A percentile compares a stretch with the other conserved stretches of the same genome.
Evolutionary conservation across 1,140 invertebrate genomes (phyloP).

Genomic region (Phenacoccus solenopsis): DNA sequence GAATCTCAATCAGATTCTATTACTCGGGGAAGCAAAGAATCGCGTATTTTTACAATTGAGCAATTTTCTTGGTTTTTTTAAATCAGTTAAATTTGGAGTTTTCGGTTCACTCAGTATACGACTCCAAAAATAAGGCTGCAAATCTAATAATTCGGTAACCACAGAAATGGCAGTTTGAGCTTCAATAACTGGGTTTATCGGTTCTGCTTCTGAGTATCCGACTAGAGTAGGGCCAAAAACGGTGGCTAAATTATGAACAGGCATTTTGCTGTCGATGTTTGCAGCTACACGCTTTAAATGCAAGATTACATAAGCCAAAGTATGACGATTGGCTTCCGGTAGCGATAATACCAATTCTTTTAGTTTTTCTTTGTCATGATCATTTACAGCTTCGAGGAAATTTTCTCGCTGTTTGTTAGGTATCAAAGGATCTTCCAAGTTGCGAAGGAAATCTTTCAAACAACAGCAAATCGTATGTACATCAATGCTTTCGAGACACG

Average conservation of each 20-base stretch:
- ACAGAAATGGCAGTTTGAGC: constrained; percentile 30
- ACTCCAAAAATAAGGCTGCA: background rate
- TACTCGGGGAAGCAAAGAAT: background rate
- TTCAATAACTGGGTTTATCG: constrained; percentile 23
- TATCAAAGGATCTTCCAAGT: constrained; percentile 68
- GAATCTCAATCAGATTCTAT: background rate
- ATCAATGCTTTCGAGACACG: constrained; percentile 55
- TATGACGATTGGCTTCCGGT: constrained; percentile 75
- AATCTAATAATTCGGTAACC: constrained; percentile 7
- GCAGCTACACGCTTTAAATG: constrained; percentile 71
- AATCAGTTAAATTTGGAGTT: background rate
- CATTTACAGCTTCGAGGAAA: constrained; percentile 54
- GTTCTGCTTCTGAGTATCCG: constrained; percentile 56
- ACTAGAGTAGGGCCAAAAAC: constrained; percentile 76
- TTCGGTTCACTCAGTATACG: background rate
- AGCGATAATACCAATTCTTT: constrained; percentile 56
- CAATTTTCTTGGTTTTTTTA: background rate
- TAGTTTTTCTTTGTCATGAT: constrained; percentile 40
- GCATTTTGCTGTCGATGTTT: constrained; percentile 62
- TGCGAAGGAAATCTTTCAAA: constrained; percentile 74
- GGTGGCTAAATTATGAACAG: constrained; percentile 57
- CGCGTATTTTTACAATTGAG: background rate
- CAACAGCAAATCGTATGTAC: constrained; percentile 70
- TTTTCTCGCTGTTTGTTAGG: constrained; percentile 57
- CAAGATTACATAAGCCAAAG: constrained; percentile 67